These are phyloP conservation scores for Styela clava DNA, from an alignment of 23 tunicate genomes.

Conservation along the genomic window DNA sequence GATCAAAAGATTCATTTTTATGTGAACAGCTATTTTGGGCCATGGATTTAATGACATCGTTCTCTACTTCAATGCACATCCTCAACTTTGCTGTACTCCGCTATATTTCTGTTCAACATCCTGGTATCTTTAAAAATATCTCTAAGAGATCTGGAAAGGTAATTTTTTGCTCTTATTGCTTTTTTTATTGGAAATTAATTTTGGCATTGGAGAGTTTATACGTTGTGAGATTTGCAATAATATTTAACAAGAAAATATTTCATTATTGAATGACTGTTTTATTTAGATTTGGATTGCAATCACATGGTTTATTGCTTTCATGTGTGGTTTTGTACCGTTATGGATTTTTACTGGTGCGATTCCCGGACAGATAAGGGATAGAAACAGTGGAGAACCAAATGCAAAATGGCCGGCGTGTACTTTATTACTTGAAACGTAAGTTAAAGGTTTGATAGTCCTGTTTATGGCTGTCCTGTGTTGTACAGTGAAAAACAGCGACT, in stretches of 20 bases:
- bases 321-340: constrained; percentile 39
- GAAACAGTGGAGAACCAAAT: constrained; percentile 16
- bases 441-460: too few relatives aligned
- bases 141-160: constrained; percentile 36
- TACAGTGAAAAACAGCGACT: too few relatives aligned
- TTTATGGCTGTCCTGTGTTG: too few relatives aligned
- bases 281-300: constrained; percentile 24
- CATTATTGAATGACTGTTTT: too few relatives aligned
- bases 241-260: too few relatives aligned
- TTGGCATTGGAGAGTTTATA: too few relatives aligned
- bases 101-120: constrained; percentile 40
- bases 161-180: too few relatives aligned
- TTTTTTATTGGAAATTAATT: too few relatives aligned
- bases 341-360: constrained; percentile 13
- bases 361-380: constrained; percentile 10
- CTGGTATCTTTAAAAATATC: constrained; percentile 26
- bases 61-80: constrained; percentile 64
- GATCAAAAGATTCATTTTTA: too few relatives aligned
- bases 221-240: too few relatives aligned
- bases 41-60: constrained; percentile 65
- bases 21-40: constrained; percentile 69
- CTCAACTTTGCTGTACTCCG: constrained; percentile 59
- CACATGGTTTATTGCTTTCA: constrained; percentile 33
- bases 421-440: constrained; percentile 23
- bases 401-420: constrained; percentile 67